Evolutionary conservation across 2,113 vertebrate species (phyloP), one percentile per base, ranked within the genome.

Genomic region (Peromyscus maniculatus): DNA sequence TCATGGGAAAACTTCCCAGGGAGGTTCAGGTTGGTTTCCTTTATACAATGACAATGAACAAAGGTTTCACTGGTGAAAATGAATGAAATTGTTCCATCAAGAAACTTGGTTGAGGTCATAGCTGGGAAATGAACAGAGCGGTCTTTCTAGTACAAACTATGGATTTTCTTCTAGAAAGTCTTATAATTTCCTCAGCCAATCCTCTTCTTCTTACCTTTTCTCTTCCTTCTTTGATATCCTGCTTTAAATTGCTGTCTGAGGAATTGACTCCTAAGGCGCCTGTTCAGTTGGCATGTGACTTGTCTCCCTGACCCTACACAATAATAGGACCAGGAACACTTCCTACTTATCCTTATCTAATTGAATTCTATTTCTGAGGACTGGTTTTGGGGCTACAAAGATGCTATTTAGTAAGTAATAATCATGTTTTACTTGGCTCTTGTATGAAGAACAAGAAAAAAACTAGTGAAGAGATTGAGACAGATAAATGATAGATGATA

Each of bases 21-120:
- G 84, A 96, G 43, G 71, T 49, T 82, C 75, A 91, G 89, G 95
- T 79, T 97, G 75, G 80, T 31, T 89, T 77, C 39, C 80, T 97
- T 93, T 71, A 33, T 82, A 78, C 2, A 89, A 74, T 46, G 66
- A 83, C 49, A 88, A 64, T 33, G 39, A 39, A 72, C 62, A 28
- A 72, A 93, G 36, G 0, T 22, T 94, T 92, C 66, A 52, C 49
- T 71, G 89, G 31, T 66, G 86, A 49, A 79, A 69, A 59, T 31
- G 75, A 89, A 84, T 59, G 74, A 80, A 69, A 71, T 94, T 16
- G 36, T 92, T 46, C 52, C 19, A 46, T 57, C 16, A 52, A 49
- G 79, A 62, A 0, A 3, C 55, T 77, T 87, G 31, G 3, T 80
- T 69, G 17, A 86, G 9, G 21, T 52, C 49, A 28, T 75, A 90